phyloP scores from a whole-genome alignment of 1,140 invertebrate species.

The Oncopodura yosiiana region DNA sequence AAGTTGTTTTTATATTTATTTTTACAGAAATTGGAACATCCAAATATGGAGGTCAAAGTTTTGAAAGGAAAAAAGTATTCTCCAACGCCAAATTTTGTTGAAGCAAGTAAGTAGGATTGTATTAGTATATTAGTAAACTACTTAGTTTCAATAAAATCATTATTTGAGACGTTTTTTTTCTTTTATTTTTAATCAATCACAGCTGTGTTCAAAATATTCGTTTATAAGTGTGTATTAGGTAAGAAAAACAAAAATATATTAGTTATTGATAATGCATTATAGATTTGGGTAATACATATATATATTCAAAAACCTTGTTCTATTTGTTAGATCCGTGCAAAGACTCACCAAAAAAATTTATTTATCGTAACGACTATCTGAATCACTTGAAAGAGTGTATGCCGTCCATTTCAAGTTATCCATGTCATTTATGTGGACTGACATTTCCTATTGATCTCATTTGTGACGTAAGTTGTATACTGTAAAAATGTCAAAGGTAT shows the following conservation, averaged over 20 bases:
- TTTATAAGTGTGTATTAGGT: slow-evolving; percentile 8
- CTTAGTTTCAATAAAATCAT: too few relatives aligned
- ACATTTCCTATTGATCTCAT: slow-evolving; percentile 28
- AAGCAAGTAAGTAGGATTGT: too few relatives aligned
- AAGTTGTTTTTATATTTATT: neutral
- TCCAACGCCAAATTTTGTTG: neutral
- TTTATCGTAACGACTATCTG: slow-evolving; percentile 24
- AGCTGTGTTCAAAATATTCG: slow-evolving; percentile 11
- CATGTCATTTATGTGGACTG: slow-evolving; percentile 24
- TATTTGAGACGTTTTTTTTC: too few relatives aligned
- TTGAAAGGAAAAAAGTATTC: neutral
- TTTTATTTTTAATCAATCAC: too few relatives aligned
- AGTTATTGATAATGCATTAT: too few relatives aligned
- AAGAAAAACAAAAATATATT: neutral
- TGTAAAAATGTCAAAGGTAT: neutral
- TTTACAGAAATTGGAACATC: slow-evolving; percentile 11
- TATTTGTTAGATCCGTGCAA: neutral
- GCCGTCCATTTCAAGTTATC: slow-evolving; percentile 14
- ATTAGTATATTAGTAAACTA: too few relatives aligned
- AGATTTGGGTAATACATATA: too few relatives aligned
- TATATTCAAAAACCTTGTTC: too few relatives aligned
- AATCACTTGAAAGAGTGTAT: slow-evolving; percentile 23
- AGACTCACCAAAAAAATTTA: neutral
- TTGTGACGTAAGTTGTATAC: slow-evolving; percentile 8
- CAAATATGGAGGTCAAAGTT: neutral